phyloP scores from a whole-genome alignment of 2,888 invertebrate genomes.

The Bruchidius siliquastri region DNA sequence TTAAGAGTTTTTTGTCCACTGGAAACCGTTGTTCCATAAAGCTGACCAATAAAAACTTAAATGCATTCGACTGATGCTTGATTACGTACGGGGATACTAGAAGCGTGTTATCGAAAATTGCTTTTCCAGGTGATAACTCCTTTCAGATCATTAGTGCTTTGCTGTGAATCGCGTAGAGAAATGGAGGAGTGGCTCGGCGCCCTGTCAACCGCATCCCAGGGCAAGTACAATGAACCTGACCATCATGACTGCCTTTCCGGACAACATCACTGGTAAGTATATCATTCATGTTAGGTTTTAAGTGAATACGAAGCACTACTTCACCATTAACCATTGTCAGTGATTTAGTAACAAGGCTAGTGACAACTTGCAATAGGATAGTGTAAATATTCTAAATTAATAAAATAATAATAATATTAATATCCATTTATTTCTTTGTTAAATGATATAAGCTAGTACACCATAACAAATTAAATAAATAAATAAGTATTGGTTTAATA shows the following conservation, averaged over 20 bases:
- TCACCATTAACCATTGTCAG: too few species aligned
- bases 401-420: too few species aligned
- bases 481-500: too few species aligned
- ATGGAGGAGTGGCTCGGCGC: constrained; percentile 92
- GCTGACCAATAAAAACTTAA: not conserved
- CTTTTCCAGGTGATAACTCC: constrained; percentile 58
- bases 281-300: not conserved
- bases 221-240: constrained; percentile 53
- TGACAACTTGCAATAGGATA: too few species aligned
- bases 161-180: constrained; percentile 74
- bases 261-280: constrained; percentile 62
- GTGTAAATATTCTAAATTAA: too few species aligned
- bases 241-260: constrained; percentile 65
- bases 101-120: not conserved
- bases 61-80: not conserved
- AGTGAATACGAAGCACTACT: too few species aligned
- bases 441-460: too few species aligned
- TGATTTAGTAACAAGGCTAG: too few species aligned
- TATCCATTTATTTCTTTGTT: too few species aligned
- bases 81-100: not conserved
- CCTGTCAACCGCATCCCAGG: constrained; percentile 66
- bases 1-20: too few species aligned
- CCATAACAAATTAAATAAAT: too few species aligned
- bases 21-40: too few species aligned
- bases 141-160: constrained; percentile 71